Evolutionary conservation across 2,797 vertebrate genomes (phyloP).

Genomic region (Pangasius sanitwongsei): DNA sequence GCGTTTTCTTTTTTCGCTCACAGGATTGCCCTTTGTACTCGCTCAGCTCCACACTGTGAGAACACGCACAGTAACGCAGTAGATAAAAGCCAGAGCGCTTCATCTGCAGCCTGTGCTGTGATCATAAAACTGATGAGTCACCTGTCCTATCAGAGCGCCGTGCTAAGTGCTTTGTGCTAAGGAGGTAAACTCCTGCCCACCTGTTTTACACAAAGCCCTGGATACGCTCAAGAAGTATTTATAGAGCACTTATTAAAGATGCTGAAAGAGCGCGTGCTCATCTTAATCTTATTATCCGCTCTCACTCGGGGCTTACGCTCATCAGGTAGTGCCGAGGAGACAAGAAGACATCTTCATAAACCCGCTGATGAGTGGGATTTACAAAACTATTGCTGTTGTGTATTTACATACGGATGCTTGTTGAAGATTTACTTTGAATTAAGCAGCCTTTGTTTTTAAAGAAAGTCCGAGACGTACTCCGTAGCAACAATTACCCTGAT

Average conservation of each 20-base stretch:
- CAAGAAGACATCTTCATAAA: slow-evolving; percentile 44
- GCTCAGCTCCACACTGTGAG: background rate
- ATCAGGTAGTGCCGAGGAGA: slow-evolving; percentile 32
- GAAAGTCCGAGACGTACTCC: background rate
- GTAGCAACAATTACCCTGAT: background rate
- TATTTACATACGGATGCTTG: background rate
- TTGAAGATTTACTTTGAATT: background rate
- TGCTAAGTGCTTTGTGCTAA: background rate
- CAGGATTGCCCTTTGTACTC: background rate
- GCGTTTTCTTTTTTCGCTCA: background rate
- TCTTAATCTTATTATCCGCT: slow-evolving; percentile 67
- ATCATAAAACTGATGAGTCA: slow-evolving; percentile 28
- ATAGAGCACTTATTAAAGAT: slow-evolving; percentile 29
- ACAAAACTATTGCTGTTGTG: background rate
- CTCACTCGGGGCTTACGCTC: slow-evolving; percentile 66
- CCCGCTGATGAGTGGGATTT: background rate
- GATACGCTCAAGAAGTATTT: slow-evolving; percentile 25
- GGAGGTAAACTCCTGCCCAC: background rate
- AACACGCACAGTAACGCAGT: background rate
- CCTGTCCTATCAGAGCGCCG: background rate
- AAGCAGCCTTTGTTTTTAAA: background rate
- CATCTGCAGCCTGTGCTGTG: background rate
- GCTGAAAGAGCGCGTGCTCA: slow-evolving; percentile 30
- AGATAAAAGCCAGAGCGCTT: background rate
- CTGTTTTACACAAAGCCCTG: background rate